Conservation (phyloP, 2,113 vertebrate genomes). For the Naja naja region DNA sequence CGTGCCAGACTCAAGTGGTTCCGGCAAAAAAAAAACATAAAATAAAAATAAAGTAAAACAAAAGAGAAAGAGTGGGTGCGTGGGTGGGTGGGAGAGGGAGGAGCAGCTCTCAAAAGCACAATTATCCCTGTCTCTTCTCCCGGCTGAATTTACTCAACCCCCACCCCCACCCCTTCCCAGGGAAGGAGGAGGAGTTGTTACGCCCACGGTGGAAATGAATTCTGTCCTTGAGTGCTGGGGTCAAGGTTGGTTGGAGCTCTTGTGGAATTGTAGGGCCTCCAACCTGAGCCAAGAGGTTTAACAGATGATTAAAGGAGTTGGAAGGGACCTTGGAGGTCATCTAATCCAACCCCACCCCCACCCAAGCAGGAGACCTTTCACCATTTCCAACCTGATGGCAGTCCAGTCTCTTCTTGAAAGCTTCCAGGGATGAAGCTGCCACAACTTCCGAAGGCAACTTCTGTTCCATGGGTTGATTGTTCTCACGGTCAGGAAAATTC, state of each 20-base stretch:
- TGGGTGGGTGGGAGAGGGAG: background rate
- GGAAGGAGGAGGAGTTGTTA: background rate
- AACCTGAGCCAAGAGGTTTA: background rate
- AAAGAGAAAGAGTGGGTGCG: background rate
- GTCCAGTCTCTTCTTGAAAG: no score
- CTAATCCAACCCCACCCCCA: no score
- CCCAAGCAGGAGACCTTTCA: no score
- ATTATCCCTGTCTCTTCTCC: background rate
- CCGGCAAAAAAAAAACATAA: no score
- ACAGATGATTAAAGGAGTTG: no score
- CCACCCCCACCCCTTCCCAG: background rate
- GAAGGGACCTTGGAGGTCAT: no score
- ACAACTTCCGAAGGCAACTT: no score
- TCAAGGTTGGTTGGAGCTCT: fast-evolving
- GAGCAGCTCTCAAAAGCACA: background rate
- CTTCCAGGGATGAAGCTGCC: no score
- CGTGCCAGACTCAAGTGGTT: background rate
- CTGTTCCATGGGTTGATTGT: no score
- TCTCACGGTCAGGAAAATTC: no score
- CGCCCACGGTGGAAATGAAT: fast-evolving
- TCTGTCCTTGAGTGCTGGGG: background rate
- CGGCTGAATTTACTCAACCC: background rate
- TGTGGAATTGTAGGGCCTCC: background rate
- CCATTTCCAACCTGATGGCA: no score
- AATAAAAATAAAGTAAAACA: background rate